Percentiles rank a stretch among this genome's conserved stretches.
phyloP scores from a whole-genome alignment of 2,888 invertebrate species.

The Steromphala cineraria region DNA sequence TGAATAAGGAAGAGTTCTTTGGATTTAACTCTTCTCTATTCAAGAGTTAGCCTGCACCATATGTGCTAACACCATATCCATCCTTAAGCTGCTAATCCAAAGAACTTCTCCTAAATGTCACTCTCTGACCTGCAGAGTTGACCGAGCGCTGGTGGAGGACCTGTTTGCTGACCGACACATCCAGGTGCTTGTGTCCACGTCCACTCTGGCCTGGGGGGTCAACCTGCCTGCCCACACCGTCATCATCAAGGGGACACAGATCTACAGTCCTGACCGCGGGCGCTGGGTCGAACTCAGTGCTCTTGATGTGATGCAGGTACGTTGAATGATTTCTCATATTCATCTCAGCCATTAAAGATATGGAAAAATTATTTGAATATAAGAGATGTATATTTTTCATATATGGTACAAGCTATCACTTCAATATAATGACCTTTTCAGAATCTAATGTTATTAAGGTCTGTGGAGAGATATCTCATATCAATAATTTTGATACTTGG shows the following conservation, averaged over 20 bases:
- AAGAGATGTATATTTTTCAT: too few species aligned
- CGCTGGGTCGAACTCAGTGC: constrained; percentile 98
- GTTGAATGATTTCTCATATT: neutral
- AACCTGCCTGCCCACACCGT: constrained; percentile 99
- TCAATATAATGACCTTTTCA: too few species aligned
- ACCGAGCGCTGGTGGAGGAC: constrained; percentile 98
- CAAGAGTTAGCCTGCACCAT: too few species aligned
- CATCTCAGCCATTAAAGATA: neutral
- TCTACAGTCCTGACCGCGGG: constrained; percentile 98
- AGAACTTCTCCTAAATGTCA: too few species aligned
- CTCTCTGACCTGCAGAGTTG: constrained; percentile 81
- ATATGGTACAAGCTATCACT: too few species aligned
- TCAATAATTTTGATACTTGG: too few species aligned
- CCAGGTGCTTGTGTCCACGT: constrained; percentile 94
- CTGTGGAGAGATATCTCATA: too few species aligned
- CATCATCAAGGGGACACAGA: constrained; percentile 97
- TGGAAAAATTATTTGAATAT: neutral
- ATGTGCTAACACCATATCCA: too few species aligned
- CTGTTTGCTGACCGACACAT: constrained; percentile 98
- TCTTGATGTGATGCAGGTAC: constrained; percentile 92
- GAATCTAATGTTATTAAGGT: too few species aligned
- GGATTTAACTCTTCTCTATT: too few species aligned
- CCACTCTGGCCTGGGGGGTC: constrained; percentile 99
- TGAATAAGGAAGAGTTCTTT: too few species aligned
- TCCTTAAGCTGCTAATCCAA: too few species aligned